Evolutionary conservation across 2,888 invertebrate species (phyloP), one percentile per base, ranked within the genome.

Genomic region (Tetragonula carbonaria): DNA sequence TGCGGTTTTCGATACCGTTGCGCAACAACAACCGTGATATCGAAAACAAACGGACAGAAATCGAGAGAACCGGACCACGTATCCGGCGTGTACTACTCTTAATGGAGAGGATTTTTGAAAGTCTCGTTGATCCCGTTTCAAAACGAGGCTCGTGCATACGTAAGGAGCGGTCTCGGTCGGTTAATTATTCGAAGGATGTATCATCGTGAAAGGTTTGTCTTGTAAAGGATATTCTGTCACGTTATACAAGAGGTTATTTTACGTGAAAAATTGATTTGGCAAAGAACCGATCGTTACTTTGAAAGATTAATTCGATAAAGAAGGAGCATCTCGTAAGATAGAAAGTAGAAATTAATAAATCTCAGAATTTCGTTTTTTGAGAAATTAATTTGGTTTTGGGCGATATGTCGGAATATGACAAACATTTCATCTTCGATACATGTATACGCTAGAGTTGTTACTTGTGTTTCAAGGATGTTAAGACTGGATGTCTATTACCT

Each of bases 1-100:
- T 74, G 78, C 51, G 79, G 62, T 71, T 74, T 81, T 72, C 55
- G 57, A 45, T 66, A 45, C 71, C 55, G 73, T 73, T 72, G 11
- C 18, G 23, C 57, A 14, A 38, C 70, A 66, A 82, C 63, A 28
- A 70, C 38, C 75, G 66, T 11, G 65, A 74, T 71, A 55, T 4
- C 65, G 59, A 18, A 77, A 84, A 67, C 53, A 28, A 66, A 71
- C 50, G 62, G 71, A 71, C 57, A n/a, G 23, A 51, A 18, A 51
- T 33, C 13, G 21, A 53, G 53, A 11, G n/a, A 28, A 50, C 13
- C 23, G 21, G 62, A 51, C 28, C 23, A 13, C n/a, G 50, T 51
- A 51, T 33, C 18, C 0, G 6, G 38, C 28, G 14, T 45, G 45
- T 66, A 66, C 38, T 18, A 66, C 5, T 66, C 21, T 33, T 38